Conservation (phyloP, 2,113 vertebrate species). For the Bothrops jararaca region DNA sequence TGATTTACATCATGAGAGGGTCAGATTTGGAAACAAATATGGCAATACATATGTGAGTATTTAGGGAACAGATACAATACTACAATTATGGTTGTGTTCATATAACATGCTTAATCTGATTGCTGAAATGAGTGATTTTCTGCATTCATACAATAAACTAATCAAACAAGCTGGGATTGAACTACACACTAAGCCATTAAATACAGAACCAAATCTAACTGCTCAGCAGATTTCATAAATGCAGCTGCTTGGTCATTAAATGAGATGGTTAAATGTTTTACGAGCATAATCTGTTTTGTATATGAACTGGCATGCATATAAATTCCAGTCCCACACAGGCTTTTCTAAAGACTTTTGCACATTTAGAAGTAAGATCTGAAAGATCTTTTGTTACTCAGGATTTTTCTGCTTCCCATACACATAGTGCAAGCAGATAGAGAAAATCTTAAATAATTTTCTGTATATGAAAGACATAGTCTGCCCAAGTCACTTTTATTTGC, state of each 20-base stretch:
- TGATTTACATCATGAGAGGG: background rate
- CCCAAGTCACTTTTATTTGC: slow-evolving; percentile 45
- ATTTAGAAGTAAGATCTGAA: background rate
- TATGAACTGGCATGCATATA: background rate
- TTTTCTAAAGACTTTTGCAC: background rate
- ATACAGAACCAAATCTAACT: background rate
- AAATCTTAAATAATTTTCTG: background rate
- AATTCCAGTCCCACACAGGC: background rate
- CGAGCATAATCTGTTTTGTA: background rate
- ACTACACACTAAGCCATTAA: background rate
- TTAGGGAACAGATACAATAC: background rate
- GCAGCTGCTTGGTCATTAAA: background rate
- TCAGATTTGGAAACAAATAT: background rate
- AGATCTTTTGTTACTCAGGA: background rate
- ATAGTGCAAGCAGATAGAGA: background rate
- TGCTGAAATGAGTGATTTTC: background rate
- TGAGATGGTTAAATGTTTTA: background rate
- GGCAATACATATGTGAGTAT: background rate
- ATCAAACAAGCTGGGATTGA: background rate
- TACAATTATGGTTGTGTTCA: background rate
- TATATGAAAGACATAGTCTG: background rate
- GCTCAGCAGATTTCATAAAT: background rate
- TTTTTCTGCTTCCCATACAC: background rate
- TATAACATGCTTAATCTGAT: background rate
- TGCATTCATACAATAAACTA: background rate